Evolutionary conservation across 2,888 invertebrate genomes (phyloP), one percentile per base, ranked within the genome.

Genomic region (Brachylomia viminalis): DNA sequence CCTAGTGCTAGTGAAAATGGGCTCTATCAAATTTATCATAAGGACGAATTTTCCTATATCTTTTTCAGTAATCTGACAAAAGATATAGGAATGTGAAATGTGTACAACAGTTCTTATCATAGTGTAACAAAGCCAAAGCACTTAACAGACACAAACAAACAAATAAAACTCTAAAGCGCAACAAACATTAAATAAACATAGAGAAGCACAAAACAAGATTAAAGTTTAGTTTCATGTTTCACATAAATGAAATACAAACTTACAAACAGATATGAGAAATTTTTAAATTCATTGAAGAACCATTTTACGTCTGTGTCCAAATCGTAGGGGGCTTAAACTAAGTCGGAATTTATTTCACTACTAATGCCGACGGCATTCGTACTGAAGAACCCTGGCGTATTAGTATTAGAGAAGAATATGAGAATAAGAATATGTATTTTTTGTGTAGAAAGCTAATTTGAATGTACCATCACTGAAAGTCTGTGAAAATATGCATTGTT

Each of bases 211-310:
- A 49, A 68, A 27, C 7, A 23, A 13, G n/a, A 27, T 62, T 30
- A 49, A 20, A 56, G 10, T 49, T 17, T 13, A 2, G 49, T 56
- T 73, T 30, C 23, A 56, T 47, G 11, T 62, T 62, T 20, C 8
- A n/a, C n/a, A n/a, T 56, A 56, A 69, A 75, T 69, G 47, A 64
- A 75, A 62, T 66, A 72, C 23, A 70, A 38, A 38, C 38, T 38
- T 38, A 38, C 38, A 42, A 70, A 66, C 17, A 38, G 30, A 17
- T 64, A 49, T 20, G 15, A 72, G 72, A 62, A 49, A 47, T 59
- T 75, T 79, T 74, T 69, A 27, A 82, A 83, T 79, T 70, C 65
- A 72, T 45, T 49, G 52, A 59, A 79, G 5, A 33, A 56, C 27
- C n/a, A 52, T 72, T 66, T 56, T 42, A 20, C 10, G 38, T 66